A percentile compares a stretch with the other conserved stretches of the same genome.
These are phyloP conservation scores for Myathropa florea DNA, from an alignment of 2,888 invertebrate genomes.

Conservation along the genomic window DNA sequence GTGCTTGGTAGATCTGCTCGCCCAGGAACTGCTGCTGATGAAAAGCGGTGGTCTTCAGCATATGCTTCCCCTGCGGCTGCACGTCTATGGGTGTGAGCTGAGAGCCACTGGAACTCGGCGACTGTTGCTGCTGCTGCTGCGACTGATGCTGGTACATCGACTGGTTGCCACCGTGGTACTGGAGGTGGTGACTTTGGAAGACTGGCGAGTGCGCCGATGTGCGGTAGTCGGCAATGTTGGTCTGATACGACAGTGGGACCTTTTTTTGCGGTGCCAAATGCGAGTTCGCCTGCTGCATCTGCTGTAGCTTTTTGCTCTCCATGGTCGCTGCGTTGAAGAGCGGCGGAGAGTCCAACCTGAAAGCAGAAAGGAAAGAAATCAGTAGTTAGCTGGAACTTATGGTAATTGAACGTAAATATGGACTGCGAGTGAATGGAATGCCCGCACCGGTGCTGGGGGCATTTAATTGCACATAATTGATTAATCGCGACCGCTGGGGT, in stretches of 20 bases:
- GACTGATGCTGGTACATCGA: slow-evolving; percentile 55
- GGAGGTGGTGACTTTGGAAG: slow-evolving; percentile 75
- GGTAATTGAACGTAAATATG: slow-evolving; percentile 13
- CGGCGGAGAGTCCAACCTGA: slow-evolving; percentile 88
- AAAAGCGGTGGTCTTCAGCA: slow-evolving; percentile 78
- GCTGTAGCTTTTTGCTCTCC: slow-evolving; percentile 85
- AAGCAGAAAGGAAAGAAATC: slow-evolving; percentile 45
- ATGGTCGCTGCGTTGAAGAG: slow-evolving; percentile 84
- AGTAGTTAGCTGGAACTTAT: not conserved
- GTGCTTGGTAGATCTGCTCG: slow-evolving; percentile 79
- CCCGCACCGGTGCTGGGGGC: slow-evolving; percentile 26
- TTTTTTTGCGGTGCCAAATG: slow-evolving; percentile 80
- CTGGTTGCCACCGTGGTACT: slow-evolving; percentile 64
- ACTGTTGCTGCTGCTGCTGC: slow-evolving; percentile 68
- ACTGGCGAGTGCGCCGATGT: slow-evolving; percentile 82
- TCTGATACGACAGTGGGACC: slow-evolving; percentile 81
- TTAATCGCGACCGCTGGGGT: slow-evolving; percentile 72
- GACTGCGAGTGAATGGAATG: slow-evolving; percentile 18
- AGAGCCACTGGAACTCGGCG: slow-evolving; percentile 77
- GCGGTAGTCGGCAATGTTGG: slow-evolving; percentile 81
- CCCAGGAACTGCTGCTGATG: slow-evolving; percentile 82
- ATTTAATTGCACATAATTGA: slow-evolving; percentile 79
- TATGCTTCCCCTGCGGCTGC: slow-evolving; percentile 78
- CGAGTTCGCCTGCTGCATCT: slow-evolving; percentile 79
- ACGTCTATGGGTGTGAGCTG: slow-evolving; percentile 78